Evolutionary conservation across 2,113 vertebrate genomes (phyloP), one percentile per base, ranked within the genome.

Genomic region (Podocnemis expansa): DNA sequence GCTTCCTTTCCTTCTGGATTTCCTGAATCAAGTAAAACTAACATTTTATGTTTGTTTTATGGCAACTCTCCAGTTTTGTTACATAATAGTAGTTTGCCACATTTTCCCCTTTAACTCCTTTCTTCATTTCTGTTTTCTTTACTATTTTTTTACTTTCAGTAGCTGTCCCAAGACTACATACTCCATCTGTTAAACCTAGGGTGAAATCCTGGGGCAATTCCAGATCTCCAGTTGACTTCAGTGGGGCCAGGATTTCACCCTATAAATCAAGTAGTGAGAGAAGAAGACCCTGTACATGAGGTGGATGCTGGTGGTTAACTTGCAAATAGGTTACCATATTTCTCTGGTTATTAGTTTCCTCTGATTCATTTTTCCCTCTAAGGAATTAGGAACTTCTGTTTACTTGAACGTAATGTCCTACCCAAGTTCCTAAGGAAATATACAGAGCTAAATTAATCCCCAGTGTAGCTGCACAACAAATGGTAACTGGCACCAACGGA

Each of bases 261-360:
- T 67, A 21, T n/a, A 17, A 17, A n/a, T n/a, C n/a, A 38, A n/a
- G 63, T 11, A 38, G 8, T 38, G 17, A 70, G n/a, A 70, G n/a
- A 34, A 70, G n/a, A n/a, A 38, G 63, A 49, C 10, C 8, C 10
- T 82, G 94, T 89, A 2, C 67, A 25, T 43, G 90, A 73, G 73
- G 67, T 92, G 51, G 10, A 8, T 89, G 21, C n/a, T 27, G 84
- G 12, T 85, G 70, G 47, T 93, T 88, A 73, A 43, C 11, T 70
- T 91, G 84, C 9, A 75, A 52, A 45, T 79, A 41, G 79, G 7
- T 31, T 55, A 9, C 63, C 25, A 14, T 1, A 0, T 95, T 95
- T 25, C 83, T 87, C 58, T 88, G n/a, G 25, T 17, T 93, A 63
- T 85, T 88, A 13, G 31, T 89, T 93, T 95, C 54, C 80, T 92